Evolutionary conservation across 2,113 vertebrate species (phyloP).

Genomic region (Chunga burmeisteri): DNA sequence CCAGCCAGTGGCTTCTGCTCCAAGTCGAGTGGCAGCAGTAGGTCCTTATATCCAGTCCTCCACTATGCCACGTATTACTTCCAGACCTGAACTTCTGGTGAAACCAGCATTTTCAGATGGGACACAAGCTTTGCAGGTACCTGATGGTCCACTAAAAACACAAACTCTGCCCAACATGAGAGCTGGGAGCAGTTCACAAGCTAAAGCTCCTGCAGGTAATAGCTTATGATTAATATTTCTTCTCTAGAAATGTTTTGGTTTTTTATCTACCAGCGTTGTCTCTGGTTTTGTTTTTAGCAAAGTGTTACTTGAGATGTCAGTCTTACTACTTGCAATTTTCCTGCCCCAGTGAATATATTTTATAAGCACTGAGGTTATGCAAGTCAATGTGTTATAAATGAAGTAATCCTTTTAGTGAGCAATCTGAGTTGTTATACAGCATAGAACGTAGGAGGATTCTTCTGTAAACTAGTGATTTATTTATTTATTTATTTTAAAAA

Average conservation of each 20-base stretch:
- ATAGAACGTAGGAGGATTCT: neutral
- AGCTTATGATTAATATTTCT: neutral
- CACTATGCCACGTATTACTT: constrained; percentile 88
- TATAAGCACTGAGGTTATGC: neutral
- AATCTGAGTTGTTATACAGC: neutral
- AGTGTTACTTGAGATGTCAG: neutral
- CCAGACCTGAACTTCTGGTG: constrained; percentile 86
- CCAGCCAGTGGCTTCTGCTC: constrained; percentile 79
- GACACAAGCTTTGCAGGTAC: constrained; percentile 74
- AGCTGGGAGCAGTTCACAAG: constrained; percentile 62
- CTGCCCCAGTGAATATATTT: neutral
- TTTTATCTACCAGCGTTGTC: neutral
- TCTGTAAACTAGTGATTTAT: neutral
- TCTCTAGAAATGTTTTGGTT: neutral
- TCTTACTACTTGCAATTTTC: neutral
- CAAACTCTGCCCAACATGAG: constrained; percentile 80
- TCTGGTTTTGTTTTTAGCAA: neutral
- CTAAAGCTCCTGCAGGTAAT: constrained; percentile 65
- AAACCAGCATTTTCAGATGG: constrained; percentile 89
- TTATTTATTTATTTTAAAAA: neutral
- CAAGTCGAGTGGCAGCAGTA: constrained; percentile 91
- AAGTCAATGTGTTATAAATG: neutral
- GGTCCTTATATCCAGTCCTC: constrained; percentile 97
- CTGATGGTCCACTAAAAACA: constrained; percentile 77
- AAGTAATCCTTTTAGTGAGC: neutral